Evolutionary conservation across 2,888 invertebrate species (phyloP).

Genomic region (Cheilosia grossa): DNA sequence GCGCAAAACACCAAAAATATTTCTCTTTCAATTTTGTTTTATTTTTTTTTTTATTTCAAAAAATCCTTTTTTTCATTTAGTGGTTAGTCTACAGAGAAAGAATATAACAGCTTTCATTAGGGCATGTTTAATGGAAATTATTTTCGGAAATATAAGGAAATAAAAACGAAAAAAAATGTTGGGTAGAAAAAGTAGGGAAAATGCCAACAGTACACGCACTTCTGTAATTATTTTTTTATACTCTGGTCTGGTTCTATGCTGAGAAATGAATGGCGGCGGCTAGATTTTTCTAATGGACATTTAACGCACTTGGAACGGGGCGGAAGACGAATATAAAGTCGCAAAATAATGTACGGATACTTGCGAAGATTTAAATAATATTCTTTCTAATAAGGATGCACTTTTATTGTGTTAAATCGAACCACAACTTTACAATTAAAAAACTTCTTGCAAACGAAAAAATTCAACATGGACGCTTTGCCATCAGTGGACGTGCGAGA

Average conservation of each 20-base stretch:
- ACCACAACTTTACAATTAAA: constrained; percentile 13
- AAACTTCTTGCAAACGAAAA: constrained; percentile 45
- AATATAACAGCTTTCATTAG: constrained; percentile 71
- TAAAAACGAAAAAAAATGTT: constrained; percentile 60
- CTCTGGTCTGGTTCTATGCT: constrained; percentile 58
- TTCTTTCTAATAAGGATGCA: constrained; percentile 40
- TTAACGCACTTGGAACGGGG: constrained; percentile 55
- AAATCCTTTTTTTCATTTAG: constrained; percentile 60
- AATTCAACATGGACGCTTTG: constrained; percentile 70
- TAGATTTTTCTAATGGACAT: constrained; percentile 42
- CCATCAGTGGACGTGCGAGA: constrained; percentile 15
- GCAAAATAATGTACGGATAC: constrained; percentile 54
- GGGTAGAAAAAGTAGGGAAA: constrained; percentile 56
- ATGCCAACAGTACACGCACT: constrained; percentile 74
- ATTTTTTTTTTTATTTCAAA: constrained; percentile 35
- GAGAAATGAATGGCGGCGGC: constrained; percentile 59
- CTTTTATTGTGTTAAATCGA: constrained; percentile 36
- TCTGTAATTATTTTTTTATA: constrained; percentile 48
- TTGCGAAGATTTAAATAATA: constrained; percentile 29
- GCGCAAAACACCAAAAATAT: constrained; percentile 60
- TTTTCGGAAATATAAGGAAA: constrained; percentile 58
- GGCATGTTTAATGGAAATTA: constrained; percentile 40
- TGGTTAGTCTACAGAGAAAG: constrained; percentile 71
- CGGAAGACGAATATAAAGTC: constrained; percentile 28
- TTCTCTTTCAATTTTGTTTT: constrained; percentile 40